Evolutionary conservation across 2,888 invertebrate species (phyloP).

Genomic region (Gortyna flavago): DNA sequence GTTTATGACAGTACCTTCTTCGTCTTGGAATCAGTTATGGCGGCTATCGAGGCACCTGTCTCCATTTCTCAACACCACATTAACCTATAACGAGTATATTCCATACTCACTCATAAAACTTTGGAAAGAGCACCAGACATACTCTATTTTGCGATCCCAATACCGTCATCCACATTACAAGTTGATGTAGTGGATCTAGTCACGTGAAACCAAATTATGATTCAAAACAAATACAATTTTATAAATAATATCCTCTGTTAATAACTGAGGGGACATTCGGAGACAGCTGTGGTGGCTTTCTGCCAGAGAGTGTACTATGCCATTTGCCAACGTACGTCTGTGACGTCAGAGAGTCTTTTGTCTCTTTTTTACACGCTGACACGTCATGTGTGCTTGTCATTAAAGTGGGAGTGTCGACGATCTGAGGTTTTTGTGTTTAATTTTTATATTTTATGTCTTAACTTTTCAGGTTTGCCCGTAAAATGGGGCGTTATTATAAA

Average conservation of each 20-base stretch:
- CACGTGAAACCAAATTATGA: slow-evolving; percentile 79
- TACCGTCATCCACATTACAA: slow-evolving; percentile 55
- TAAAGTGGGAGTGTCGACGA: slow-evolving; percentile 51
- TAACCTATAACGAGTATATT: slow-evolving; percentile 50
- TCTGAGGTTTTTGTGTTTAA: slow-evolving; percentile 22
- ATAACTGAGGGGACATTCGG: slow-evolving; percentile 78
- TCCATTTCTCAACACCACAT: neutral
- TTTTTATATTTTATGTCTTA: slow-evolving; percentile 31
- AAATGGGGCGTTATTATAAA: neutral
- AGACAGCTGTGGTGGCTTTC: slow-evolving; percentile 84
- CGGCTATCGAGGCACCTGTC: no score
- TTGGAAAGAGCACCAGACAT: slow-evolving; percentile 39
- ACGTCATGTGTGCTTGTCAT: slow-evolving; percentile 60
- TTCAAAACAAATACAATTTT: slow-evolving; percentile 87
- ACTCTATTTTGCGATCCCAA: slow-evolving; percentile 49
- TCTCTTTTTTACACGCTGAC: slow-evolving; percentile 47
- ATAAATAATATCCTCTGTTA: slow-evolving; percentile 82
- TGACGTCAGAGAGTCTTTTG: slow-evolving; percentile 68
- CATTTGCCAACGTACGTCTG: slow-evolving; percentile 72
- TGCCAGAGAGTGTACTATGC: slow-evolving; percentile 80
- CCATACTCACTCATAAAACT: slow-evolving; percentile 17
- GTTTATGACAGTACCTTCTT: neutral
- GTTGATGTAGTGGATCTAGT: slow-evolving; percentile 66
- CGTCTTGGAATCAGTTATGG: neutral
- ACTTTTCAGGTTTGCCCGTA: slow-evolving; percentile 19